Percentiles rank a stretch among this genome's conserved stretches.
Conservation (phyloP, 2,888 invertebrate species). For the Synergus itoensis region DNA sequence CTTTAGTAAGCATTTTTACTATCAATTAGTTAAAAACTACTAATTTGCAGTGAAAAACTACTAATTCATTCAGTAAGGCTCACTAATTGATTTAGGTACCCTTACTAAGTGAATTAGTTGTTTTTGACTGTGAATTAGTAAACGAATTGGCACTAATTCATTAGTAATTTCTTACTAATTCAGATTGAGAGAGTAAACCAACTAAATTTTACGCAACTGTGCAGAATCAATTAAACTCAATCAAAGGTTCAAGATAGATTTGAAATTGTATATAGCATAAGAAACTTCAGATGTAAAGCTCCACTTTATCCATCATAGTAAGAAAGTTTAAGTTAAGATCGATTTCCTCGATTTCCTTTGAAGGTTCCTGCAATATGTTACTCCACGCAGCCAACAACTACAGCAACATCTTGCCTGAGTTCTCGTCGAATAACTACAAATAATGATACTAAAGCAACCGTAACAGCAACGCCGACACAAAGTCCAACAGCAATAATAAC, state of each 20-base stretch:
- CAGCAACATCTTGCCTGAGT: conserved; percentile 80
- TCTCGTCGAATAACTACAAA: conserved; percentile 72
- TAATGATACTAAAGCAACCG: conserved; percentile 77
- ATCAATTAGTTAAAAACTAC: too few species aligned
- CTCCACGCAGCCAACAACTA: conserved; percentile 78
- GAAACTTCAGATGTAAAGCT: neutral
- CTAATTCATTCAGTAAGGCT: too few species aligned
- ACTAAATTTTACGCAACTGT: too few species aligned
- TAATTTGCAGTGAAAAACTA: too few species aligned
- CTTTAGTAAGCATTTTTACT: too few species aligned
- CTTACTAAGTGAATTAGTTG: too few species aligned
- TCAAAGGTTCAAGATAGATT: neutral
- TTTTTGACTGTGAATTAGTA: too few species aligned
- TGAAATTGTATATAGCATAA: neutral
- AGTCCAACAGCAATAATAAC: conserved; percentile 78
- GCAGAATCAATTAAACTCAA: neutral
- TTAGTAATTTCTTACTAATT: too few species aligned
- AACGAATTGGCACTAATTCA: too few species aligned
- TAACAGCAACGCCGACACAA: conserved; percentile 78
- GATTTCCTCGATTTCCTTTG: conserved; percentile 4
- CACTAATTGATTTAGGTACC: too few species aligned
- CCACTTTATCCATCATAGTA: neutral
- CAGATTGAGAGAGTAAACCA: too few species aligned
- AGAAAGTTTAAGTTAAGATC: neutral
- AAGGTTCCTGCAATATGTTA: conserved; percentile 80